Evolutionary conservation across 1,140 invertebrate genomes (phyloP), one percentile per base, ranked within the genome.

Genomic region (Drosophila murphyi): DNA sequence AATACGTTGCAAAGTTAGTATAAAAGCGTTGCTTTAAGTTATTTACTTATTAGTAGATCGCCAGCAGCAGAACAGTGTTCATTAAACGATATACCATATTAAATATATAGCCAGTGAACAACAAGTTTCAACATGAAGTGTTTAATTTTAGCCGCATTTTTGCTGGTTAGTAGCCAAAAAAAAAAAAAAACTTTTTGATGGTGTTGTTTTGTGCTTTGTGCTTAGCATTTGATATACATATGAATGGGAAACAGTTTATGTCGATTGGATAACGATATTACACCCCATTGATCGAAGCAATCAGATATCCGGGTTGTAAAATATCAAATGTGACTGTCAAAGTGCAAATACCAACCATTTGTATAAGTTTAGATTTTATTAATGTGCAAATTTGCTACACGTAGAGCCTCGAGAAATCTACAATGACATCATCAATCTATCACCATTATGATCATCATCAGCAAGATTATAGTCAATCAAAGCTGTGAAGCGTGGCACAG

Each of bases 151-250:
- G 86, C 86, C 80, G 77, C 86, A 37, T 51, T 91, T 37, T 64
- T 91, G 73, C 86, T 91, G 89, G 89, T 91, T 87, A 83, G 80
- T 87, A 80, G 64, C 31, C 70, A 82, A 62, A 73, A 86, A 68
- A 80, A 80, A 71, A 61, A 62, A 51, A 37, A 48, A 69, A 4
- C 52, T 63, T 75, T 67, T 76, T 52, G 10, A 69, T 48, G 61
- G 39, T 41, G n/a, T n/a, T n/a, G n/a, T n/a, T n/a, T n/a, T n/a
- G n/a, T 56, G 45, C 20, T 48, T 48, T 43, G 39, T 43, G 20
- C 7, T 29, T 5, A 5, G 12, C 34, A 35, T 56, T 50, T 39
- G 52, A 51, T 82, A 68, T 71, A 55, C 55, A 76, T 72, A 65
- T 48, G 35, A 65, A 67, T 56, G 47, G 57, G 31, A 10, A 20